These are phyloP conservation scores for Parambassis ranga DNA, from an alignment of 2,797 vertebrate genomes.

Conservation along the genomic window DNA sequence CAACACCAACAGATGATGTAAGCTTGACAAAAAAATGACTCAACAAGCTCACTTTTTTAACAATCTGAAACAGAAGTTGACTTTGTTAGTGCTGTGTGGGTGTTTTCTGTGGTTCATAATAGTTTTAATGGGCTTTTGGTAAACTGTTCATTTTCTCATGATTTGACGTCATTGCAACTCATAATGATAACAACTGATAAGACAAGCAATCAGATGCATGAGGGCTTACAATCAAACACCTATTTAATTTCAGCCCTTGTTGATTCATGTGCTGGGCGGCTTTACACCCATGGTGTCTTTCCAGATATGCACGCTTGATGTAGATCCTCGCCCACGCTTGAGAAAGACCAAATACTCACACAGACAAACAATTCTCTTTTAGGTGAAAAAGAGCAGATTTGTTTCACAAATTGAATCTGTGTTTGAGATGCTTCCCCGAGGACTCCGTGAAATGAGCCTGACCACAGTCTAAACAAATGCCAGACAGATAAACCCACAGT, in stretches of 20 bases:
- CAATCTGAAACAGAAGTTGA: constrained; percentile 8
- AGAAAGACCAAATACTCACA: constrained; percentile 29
- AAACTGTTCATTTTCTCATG: constrained; percentile 25
- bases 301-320: constrained; percentile 3
- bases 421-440: constrained; percentile 36
- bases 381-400: constrained; percentile 46
- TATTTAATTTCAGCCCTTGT: background rate
- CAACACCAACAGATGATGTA: constrained; percentile 30
- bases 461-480: constrained; percentile 61
- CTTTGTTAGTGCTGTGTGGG: constrained; percentile 22
- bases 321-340: constrained; percentile 12
- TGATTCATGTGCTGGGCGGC: background rate
- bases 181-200: constrained; percentile 2
- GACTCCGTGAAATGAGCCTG: constrained; percentile 26
- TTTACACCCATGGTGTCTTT: background rate
- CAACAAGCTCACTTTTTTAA: background rate
- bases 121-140: constrained; percentile 7
- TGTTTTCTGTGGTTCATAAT: constrained; percentile 10
- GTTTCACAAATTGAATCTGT: constrained; percentile 50
- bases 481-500: constrained; percentile 56
- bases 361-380: constrained; percentile 18
- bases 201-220: constrained; percentile 6
- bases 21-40: constrained; percentile 2
- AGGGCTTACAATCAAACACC: constrained; percentile 3
- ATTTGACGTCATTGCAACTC: constrained; percentile 21